Base-by-base conservation (phyloP, 1,140 invertebrate species). In the Trachymyrmex cornetzi region DNA sequence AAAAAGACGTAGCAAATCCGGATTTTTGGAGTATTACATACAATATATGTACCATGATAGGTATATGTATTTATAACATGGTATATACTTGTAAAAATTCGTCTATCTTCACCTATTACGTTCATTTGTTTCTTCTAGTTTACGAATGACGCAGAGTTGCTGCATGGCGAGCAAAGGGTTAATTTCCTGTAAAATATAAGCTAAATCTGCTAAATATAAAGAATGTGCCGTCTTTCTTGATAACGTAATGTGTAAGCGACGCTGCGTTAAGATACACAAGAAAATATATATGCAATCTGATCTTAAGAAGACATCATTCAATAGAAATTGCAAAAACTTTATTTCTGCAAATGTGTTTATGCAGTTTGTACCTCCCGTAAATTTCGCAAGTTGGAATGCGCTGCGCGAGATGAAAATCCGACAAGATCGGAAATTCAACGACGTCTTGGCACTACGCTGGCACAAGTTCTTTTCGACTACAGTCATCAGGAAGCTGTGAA, bases 381-480 rank as follows among this genome's bases (percentile, higher is more conserved):
- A 81, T 69, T 38, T 81, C 30, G n/a, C 61, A 57, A 81, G 30
- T 69, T 71, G 14, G 53, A 27, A 55, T 81, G 44, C 14, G 6
- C 12, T 14, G 6, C 24, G 7, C 44, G 66, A 19, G 72, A 89
- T 9, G 85, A 77, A 55, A 59, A 88, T 22, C 90, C 87, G 22
- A 88, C 87, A 11, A 63, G 77, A 24, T 85, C 74, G 2, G 88
- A 92, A 61, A 75, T 93, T 72, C 71, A 61, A 19, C 38, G 57
- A 19, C 63, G 61, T 24, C 74, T 92, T 30, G 92, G 92, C 4
- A 19, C 86, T 34, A 64, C 85, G 3, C 77, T 93, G 48, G 82
- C 91, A 16, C 44, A 90, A 27, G 19, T 88, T 16, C 84, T 93
- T 24, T 90, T 88, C 19, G 38, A 92, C 9, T 87, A 91, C 53